Percentiles rank a stretch among this genome's conserved stretches.
These are phyloP conservation scores for Dinoponera quadriceps DNA, from an alignment of 1,140 invertebrate genomes.

Conservation along the genomic window DNA sequence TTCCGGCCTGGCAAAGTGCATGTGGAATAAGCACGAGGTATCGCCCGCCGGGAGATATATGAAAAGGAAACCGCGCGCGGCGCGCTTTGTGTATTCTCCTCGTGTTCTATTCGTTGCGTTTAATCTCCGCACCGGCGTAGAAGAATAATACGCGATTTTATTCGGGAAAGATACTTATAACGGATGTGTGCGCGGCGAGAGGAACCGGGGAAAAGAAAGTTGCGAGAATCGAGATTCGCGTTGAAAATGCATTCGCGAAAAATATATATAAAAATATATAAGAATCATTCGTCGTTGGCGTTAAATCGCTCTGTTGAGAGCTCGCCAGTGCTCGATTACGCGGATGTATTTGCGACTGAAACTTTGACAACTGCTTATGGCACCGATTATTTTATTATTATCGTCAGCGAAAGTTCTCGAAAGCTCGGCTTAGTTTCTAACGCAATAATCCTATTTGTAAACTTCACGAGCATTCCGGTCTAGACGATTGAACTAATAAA, in stretches of 20 bases:
- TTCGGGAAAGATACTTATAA: conserved; percentile 24
- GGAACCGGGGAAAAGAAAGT: conserved; percentile 13
- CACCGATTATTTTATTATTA: background rate
- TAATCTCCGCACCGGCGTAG: conserved; percentile 21
- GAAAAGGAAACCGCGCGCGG: conserved; percentile 36
- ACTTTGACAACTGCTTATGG: background rate
- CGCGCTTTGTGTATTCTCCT: background rate
- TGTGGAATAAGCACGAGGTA: conserved; percentile 36
- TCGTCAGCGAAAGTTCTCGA: background rate
- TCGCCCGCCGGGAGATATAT: conserved; percentile 19
- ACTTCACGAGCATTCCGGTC: background rate
- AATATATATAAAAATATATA: too few species aligned
- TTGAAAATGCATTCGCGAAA: too few species aligned
- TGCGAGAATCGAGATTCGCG: too few species aligned
- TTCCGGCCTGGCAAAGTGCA: conserved; percentile 47
- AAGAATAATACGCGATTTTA: conserved; percentile 46
- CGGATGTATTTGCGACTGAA: background rate
- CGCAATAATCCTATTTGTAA: conserved; percentile 13
- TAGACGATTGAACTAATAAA: conserved; percentile 11
- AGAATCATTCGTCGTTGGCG: too few species aligned
- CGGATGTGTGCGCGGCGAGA: background rate
- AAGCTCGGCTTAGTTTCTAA: background rate
- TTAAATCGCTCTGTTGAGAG: too few species aligned
- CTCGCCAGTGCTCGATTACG: too few species aligned
- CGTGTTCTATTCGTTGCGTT: conserved; percentile 17